Conservation (phyloP, 2,113 vertebrate genomes). For the Erythrolamprus reginae region DNA sequence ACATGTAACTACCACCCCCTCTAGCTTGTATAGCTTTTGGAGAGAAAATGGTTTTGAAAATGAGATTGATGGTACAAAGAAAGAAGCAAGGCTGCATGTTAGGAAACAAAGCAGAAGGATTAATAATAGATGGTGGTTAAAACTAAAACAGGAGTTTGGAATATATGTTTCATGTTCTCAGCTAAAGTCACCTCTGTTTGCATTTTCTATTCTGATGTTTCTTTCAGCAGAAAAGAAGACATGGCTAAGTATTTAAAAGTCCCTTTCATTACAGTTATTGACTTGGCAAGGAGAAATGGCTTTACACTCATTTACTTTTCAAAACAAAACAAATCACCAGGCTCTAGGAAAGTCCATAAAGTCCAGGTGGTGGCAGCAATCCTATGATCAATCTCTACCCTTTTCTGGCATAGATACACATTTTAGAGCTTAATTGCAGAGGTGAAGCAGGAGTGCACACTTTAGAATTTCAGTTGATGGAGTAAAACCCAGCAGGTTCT, state of each 20-base stretch:
- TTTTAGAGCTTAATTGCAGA: neutral
- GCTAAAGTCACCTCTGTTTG: neutral
- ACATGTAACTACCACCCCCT: neutral
- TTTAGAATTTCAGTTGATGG: no score
- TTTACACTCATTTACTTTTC: neutral
- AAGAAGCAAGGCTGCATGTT: neutral
- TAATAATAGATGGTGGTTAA: neutral
- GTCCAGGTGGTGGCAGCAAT: neutral
- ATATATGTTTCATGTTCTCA: neutral
- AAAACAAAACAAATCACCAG: neutral
- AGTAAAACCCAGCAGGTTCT: no score
- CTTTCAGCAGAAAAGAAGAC: constrained; percentile 7
- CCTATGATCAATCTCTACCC: neutral
- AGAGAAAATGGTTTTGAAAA: neutral
- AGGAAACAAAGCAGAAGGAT: neutral
- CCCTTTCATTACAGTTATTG: neutral
- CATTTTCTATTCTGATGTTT: neutral
- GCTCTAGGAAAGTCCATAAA: neutral
- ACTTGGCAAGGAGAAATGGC: neutral
- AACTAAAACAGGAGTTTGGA: neutral
- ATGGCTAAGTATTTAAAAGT: neutral
- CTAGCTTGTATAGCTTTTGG: neutral
- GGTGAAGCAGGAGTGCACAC: neutral
- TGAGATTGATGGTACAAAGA: neutral
- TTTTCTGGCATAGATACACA: neutral